These are phyloP conservation scores for Megaceryle torquata DNA, from an alignment of 2,113 vertebrate genomes.

Conservation along the genomic window DNA sequence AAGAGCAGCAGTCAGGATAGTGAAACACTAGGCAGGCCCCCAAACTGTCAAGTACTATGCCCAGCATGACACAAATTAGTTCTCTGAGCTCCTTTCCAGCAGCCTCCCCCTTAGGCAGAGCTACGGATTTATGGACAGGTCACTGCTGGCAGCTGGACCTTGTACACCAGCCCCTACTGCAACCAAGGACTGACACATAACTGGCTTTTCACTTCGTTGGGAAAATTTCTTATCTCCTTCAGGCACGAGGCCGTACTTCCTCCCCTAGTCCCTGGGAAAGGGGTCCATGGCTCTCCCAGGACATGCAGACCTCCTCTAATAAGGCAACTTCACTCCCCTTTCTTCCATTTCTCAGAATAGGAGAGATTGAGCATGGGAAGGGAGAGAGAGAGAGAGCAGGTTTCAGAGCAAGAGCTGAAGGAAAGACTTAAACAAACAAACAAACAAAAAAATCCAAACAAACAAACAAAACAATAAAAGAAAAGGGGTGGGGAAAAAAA, in stretches of 20 bases:
- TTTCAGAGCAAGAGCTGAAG: background rate
- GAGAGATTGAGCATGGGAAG: background rate
- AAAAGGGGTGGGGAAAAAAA: background rate
- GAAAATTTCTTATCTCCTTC: background rate
- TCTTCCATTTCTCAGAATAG: background rate
- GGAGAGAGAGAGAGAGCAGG: background rate
- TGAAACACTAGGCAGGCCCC: background rate
- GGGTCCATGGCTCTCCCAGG: background rate
- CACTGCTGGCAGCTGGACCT: background rate
- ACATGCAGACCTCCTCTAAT: background rate
- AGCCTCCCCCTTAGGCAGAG: background rate
- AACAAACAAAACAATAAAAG: background rate
- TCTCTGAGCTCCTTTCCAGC: background rate
- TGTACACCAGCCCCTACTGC: background rate
- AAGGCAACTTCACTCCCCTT: background rate
- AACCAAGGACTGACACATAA: background rate
- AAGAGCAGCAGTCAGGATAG: background rate
- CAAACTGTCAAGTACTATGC: background rate
- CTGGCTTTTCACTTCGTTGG: background rate
- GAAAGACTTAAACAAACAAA: background rate
- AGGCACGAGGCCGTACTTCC: accelerated
- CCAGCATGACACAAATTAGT: background rate
- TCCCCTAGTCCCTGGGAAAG: background rate
- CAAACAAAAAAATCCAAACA: background rate
- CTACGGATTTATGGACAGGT: background rate